These are phyloP conservation scores for Neosilurus hyrtlii DNA, from an alignment of 2,797 vertebrate species.

Conservation along the genomic window DNA sequence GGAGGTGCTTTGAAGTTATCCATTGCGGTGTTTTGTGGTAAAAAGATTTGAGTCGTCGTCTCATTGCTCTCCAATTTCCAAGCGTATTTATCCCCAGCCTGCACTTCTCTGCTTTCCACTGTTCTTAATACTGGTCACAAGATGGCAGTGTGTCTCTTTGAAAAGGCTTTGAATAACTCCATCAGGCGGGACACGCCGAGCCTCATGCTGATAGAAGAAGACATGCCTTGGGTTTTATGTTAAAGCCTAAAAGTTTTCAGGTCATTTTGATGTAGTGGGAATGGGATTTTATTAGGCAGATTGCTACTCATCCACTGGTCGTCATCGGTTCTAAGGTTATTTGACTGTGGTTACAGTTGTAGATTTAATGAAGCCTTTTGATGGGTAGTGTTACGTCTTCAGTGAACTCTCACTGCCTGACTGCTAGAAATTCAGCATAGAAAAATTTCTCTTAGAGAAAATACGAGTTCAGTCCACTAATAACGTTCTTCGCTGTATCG, in stretches of 20 bases:
- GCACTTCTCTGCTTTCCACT: background rate
- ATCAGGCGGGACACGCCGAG: background rate
- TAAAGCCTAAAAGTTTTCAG: conserved; percentile 2
- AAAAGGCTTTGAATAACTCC: conserved; percentile 21
- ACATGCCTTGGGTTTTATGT: background rate
- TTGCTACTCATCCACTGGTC: background rate
- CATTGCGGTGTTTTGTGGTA: conserved; percentile 18
- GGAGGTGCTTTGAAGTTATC: background rate
- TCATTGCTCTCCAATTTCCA: conserved; percentile 10
- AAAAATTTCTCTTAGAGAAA: no score
- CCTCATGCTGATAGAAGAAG: background rate
- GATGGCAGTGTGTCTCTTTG: conserved; percentile 73
- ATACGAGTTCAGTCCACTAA: background rate
- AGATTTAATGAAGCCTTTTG: background rate
- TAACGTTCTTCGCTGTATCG: background rate
- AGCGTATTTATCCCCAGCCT: conserved; percentile 25
- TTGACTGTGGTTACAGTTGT: background rate
- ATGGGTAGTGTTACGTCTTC: background rate
- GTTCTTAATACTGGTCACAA: conserved; percentile 55
- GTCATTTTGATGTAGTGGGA: background rate
- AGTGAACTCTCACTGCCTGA: background rate
- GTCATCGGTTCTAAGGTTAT: background rate
- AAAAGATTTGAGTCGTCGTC: conserved; percentile 12
- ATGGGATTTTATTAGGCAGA: background rate
- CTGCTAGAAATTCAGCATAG: background rate